phyloP scores from a whole-genome alignment of 1,140 invertebrate genomes.

The Maniola jurtina region DNA sequence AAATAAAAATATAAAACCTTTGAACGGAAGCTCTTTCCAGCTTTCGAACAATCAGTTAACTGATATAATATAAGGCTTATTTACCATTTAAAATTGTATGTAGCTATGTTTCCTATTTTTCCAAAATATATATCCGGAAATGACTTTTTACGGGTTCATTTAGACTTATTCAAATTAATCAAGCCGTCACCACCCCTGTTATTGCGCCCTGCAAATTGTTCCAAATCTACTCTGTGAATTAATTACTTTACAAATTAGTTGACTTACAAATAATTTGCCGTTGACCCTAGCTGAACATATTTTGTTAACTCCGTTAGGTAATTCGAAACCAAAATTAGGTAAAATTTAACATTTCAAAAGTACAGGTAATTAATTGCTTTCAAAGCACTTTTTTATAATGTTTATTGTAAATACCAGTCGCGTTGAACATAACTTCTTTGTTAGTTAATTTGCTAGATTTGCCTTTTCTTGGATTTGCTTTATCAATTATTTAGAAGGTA shows the following conservation, averaged over 20 bases:
- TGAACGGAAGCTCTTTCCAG: no score
- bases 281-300: neutral
- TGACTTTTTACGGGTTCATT: neutral
- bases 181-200: neutral
- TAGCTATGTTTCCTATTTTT: neutral
- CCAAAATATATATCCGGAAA: neutral
- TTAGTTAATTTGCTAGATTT: no score
- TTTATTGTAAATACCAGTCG: no score
- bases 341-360: no score
- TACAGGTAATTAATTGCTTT: no score
- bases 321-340: neutral
- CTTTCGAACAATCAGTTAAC: no score
- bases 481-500: no score
- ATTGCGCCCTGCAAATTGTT: neutral
- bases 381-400: no score
- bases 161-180: neutral
- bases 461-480: no score
- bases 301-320: neutral
- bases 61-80: neutral
- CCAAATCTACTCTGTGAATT: neutral
- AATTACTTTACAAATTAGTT: slow-evolving; percentile 1
- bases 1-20: no score
- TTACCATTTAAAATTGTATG: neutral
- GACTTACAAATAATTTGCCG: neutral
- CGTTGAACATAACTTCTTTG: no score